Conservation (phyloP, 2,113 vertebrate genomes). For the Daphoenositta chrysoptera region DNA sequence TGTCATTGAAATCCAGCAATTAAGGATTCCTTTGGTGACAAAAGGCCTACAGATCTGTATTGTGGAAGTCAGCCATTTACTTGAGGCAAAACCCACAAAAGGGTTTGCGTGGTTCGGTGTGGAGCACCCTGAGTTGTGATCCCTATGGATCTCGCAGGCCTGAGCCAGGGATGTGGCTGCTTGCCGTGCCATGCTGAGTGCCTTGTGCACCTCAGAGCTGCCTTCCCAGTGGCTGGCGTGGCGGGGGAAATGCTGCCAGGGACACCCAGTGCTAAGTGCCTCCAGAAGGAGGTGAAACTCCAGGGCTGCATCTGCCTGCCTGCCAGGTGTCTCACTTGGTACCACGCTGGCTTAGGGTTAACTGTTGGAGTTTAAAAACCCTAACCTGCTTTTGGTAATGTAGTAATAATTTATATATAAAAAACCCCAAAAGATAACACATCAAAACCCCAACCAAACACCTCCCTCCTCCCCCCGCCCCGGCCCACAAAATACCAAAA, state of each 20-base stretch:
- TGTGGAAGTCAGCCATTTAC: background rate
- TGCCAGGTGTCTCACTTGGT: background rate
- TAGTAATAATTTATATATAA: background rate
- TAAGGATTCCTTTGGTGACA: background rate
- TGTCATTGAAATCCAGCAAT: background rate
- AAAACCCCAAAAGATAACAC: background rate
- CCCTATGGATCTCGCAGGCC: accelerated
- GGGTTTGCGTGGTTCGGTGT: background rate
- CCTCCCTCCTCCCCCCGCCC: accelerated
- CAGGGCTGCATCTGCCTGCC: background rate
- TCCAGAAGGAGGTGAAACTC: background rate
- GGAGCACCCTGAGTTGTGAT: background rate
- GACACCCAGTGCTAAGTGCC: background rate
- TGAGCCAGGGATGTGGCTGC: background rate
- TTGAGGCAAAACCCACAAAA: background rate
- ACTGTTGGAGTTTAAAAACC: background rate
- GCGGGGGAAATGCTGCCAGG: background rate
- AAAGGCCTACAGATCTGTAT: background rate
- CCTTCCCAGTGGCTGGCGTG: accelerated
- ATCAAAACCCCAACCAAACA: background rate
- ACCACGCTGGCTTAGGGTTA: background rate
- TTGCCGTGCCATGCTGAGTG: accelerated
- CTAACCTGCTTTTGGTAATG: background rate
- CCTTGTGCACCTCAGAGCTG: background rate
- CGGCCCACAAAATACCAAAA: background rate